phyloP scores from a whole-genome alignment of 2,113 vertebrate species.

The Thunnus thynnus region DNA sequence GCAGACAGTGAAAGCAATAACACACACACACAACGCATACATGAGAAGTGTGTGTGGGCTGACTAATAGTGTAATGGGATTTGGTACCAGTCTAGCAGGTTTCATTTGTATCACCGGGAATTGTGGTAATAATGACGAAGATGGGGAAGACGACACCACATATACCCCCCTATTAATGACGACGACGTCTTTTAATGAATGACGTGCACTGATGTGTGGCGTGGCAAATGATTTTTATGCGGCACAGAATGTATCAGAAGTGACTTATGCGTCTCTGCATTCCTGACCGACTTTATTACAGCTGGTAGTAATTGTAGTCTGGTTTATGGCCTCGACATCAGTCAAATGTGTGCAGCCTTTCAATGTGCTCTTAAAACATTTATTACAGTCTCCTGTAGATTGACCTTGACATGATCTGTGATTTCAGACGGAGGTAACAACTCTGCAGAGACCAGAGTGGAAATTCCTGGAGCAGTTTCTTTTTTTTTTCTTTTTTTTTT shows the following conservation, averaged over 20 bases:
- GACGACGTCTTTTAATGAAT: background rate
- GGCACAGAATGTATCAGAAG: background rate
- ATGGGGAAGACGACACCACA: background rate
- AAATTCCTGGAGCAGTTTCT: background rate
- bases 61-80: constrained; percentile 34
- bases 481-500: background rate
- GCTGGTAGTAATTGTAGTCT: background rate
- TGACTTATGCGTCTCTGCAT: constrained; percentile 4
- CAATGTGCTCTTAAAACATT: constrained; percentile 26
- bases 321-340: constrained; percentile 18
- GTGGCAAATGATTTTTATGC: constrained; percentile 7
- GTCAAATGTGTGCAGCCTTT: constrained; percentile 25
- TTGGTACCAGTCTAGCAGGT: constrained; percentile 8
- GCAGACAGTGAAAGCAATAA: background rate
- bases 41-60: background rate
- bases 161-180: constrained; percentile 10
- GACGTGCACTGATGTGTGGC: background rate
- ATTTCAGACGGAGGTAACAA: constrained; percentile 5
- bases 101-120: constrained; percentile 12
- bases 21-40: background rate
- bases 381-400: background rate
- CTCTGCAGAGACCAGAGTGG: background rate
- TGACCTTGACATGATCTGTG: constrained; percentile 18
- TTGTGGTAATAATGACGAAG: constrained; percentile 24
- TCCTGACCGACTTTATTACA: constrained; percentile 22